Evolutionary conservation across 2,113 vertebrate species (phyloP).

Genomic region (Phaethornis superciliosus): DNA sequence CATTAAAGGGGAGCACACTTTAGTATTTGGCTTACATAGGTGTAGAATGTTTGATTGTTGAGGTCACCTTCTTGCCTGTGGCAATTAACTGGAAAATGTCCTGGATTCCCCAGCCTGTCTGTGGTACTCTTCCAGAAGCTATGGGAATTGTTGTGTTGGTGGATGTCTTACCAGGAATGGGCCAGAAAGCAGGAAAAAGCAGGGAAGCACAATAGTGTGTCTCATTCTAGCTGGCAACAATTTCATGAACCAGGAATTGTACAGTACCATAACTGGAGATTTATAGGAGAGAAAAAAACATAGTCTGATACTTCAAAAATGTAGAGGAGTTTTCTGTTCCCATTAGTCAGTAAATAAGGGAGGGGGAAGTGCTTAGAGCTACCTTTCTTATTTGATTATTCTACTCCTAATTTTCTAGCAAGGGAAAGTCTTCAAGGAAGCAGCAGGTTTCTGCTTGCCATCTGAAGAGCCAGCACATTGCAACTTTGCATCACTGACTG

Average conservation of each 20-base stretch:
- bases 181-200: not conserved
- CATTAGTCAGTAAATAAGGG: not conserved
- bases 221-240: not conserved
- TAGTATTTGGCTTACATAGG: not conserved
- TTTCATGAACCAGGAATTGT: not conserved
- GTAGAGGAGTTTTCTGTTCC: not conserved
- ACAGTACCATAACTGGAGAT: not conserved
- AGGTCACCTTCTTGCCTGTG: too few species aligned
- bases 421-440: not conserved
- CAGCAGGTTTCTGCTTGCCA: not conserved
- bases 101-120: not conserved
- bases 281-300: not conserved
- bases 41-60: not conserved
- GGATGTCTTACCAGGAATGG: not conserved
- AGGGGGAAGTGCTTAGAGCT: not conserved
- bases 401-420: not conserved
- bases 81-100: not conserved
- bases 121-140: not conserved
- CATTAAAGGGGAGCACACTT: too few species aligned
- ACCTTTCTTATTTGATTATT: not conserved
- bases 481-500: not conserved
- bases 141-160: rapidly evolving
- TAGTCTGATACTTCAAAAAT: not conserved
- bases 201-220: not conserved
- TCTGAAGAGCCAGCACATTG: not conserved